Evolutionary conservation across 2,113 vertebrate genomes (phyloP), one percentile per base, ranked within the genome.

Genomic region (Corydoras sp.): DNA sequence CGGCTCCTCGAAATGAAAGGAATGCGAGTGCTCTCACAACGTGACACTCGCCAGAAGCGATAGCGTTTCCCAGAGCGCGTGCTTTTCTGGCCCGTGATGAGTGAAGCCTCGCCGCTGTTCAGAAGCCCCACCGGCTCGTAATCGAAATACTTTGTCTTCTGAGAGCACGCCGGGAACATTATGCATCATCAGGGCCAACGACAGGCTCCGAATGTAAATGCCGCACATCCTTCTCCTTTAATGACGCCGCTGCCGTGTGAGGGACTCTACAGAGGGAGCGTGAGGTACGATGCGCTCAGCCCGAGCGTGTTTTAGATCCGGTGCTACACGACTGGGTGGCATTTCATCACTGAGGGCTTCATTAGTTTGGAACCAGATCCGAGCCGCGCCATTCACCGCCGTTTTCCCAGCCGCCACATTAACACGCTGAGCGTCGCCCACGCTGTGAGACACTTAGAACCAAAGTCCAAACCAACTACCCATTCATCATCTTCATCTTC

Each of bases 1-100:
- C 9, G 13, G 51, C 43, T 61, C 30, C 65, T 67, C 61, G 14
- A 49, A 61, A 12, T 24, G 14, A 50, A 58, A 56, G 54, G 6
- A n/a, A 14, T n/a, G 31, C 2, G 13, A 50, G 43, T 29, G 14
- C 53, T 58, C 24, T 62, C 11, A 32, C 64, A 54, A 59, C 53
- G 31, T 66, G 62, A 49, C 35, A 58, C 61, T 61, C 55, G 43
- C 71, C 53, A 55, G 14, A 35, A 54, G 66, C 61, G 56, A 71
- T 32, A 15, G 6, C 13, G 51, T 10, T 53, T 14, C 51, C 51
- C 6, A 56, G 54, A 15, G 54, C 54, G 15, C n/a, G n/a, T 30
- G 9, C n/a, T 69, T 31, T 54, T 43, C 35, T 24, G 62, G 49
- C 56, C 56, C 32, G 65, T 53, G 29, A 66, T 66, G 9, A 43